Base-by-base conservation (phyloP, 1,140 invertebrate genomes). In the Drosophila seguyi region DNA sequence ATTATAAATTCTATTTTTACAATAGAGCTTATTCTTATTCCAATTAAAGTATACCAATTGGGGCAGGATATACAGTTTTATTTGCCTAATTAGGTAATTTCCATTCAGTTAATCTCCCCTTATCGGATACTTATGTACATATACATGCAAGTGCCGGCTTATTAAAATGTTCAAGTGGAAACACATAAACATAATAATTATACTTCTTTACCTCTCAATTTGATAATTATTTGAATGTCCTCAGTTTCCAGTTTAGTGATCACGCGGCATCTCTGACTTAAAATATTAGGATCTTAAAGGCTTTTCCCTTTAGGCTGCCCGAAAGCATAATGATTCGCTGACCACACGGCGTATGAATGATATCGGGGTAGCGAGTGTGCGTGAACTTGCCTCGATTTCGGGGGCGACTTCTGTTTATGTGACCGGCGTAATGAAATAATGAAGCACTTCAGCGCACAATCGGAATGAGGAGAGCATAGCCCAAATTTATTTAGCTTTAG, bases 371-470 rank as follows among this genome's bases (percentile, higher is more conserved):
- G 45, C n/a, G 52, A 22, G 34, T 27, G n/a, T 27, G 22, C 61
- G 45, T 27, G 61, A 53, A 52, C 59, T 42, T 66, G 6, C 7
- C 34, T 27, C 20, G 11, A n/a, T 50, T 72, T 36, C 11, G 29
- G 66, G 27, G 34, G 42, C 36, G 29, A 72, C 69, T 72, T 72
- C 53, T 72, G 69, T 72, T 72, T 72, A 59, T 72, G 69, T 36
- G 67, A 36, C 18, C 50, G 27, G 8, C 53, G 20, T 59, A 72
- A 72, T 72, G 68, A 72, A 72, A 72, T 72, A 71, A 72, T 72
- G 68, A 72, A 72, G 68, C 53, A 72, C 68, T 72, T 72, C 25
- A 72, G 29, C 22, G 14, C 29, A 25, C 52, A 48, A 71, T 71
- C 65, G 42, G 48, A 58, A 29, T n/a, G 42, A 34, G 52, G n/a